Conservation (phyloP, 2,113 vertebrate genomes). For the Cynopterus brachyotis region DNA sequence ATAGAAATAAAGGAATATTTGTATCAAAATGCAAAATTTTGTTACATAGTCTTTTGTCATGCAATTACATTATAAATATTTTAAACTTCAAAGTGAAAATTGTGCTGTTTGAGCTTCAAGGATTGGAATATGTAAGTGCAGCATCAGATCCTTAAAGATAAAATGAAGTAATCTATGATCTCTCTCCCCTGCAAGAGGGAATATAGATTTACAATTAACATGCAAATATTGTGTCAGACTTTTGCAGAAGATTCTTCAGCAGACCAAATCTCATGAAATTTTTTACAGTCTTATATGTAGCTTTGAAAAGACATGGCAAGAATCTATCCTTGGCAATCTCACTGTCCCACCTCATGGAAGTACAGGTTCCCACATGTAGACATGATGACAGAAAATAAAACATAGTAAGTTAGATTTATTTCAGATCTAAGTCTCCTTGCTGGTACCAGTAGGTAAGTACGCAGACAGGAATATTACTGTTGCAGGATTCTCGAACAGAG, state of each 20-base stretch:
- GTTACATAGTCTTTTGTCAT: constrained; percentile 74
- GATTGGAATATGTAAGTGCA: constrained; percentile 83
- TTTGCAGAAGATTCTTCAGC: constrained; percentile 58
- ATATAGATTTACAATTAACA: constrained; percentile 77
- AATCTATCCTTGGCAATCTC: constrained; percentile 57
- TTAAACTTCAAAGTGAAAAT: constrained; percentile 81
- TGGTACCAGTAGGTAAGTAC: constrained; percentile 93
- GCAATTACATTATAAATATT: constrained; percentile 80
- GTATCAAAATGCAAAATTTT: constrained; percentile 83
- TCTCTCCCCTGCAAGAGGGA: constrained; percentile 79
- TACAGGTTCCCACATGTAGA: constrained; percentile 96
- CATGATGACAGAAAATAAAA: constrained; percentile 93
- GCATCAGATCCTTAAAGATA: constrained; percentile 68
- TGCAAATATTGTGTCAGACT: constrained; percentile 78
- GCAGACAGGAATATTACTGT: neutral
- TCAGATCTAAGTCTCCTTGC: constrained; percentile 96
- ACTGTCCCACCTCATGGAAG: constrained; percentile 93
- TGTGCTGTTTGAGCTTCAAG: constrained; percentile 79
- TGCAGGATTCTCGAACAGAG: too few relatives aligned
- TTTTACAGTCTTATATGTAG: neutral
- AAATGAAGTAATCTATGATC: constrained; percentile 80
- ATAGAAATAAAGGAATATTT: constrained; percentile 85
- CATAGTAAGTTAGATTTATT: constrained; percentile 96
- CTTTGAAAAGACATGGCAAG: constrained; percentile 62
- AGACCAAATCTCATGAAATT: neutral